These are phyloP conservation scores for Sebastes schlegelii DNA, from an alignment of 2,113 vertebrate species.

Conservation along the genomic window DNA sequence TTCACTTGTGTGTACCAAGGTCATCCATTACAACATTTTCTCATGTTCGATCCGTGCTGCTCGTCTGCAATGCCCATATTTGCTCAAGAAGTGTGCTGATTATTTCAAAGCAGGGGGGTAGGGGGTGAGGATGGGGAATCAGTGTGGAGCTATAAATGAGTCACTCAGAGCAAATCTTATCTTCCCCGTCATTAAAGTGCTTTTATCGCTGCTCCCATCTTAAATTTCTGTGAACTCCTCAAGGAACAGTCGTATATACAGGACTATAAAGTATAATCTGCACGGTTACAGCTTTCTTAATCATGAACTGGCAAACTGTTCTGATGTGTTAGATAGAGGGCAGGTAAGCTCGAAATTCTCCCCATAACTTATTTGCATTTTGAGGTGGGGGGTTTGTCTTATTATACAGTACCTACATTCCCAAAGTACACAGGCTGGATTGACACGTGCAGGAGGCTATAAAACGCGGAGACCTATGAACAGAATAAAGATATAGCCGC, in stretches of 20 bases:
- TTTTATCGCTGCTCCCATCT: constrained; percentile 81
- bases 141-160: constrained; percentile 70
- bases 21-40: constrained; percentile 69
- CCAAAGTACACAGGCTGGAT: not conserved
- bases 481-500: not conserved
- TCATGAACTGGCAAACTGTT: constrained; percentile 73
- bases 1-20: constrained; percentile 69
- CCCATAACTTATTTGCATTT: constrained; percentile 35
- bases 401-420: not conserved
- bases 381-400: not conserved
- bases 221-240: constrained; percentile 79
- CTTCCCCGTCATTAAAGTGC: constrained; percentile 81
- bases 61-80: constrained; percentile 76
- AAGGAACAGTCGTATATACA: constrained; percentile 72
- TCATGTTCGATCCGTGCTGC: constrained; percentile 63
- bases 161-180: constrained; percentile 85
- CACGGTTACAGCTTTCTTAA: constrained; percentile 73
- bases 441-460: constrained; percentile 9
- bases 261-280: constrained; percentile 84
- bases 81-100: constrained; percentile 77
- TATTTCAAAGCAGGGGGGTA: constrained; percentile 64
- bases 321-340: constrained; percentile 37
- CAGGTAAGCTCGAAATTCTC: not conserved
- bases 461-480: not conserved
- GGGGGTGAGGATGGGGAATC: constrained; percentile 46